A percentile compares a stretch with the other conserved stretches of the same genome.
These are phyloP conservation scores for Listrodromus nycthemerus DNA, from an alignment of 2,888 invertebrate genomes.

Conservation along the genomic window DNA sequence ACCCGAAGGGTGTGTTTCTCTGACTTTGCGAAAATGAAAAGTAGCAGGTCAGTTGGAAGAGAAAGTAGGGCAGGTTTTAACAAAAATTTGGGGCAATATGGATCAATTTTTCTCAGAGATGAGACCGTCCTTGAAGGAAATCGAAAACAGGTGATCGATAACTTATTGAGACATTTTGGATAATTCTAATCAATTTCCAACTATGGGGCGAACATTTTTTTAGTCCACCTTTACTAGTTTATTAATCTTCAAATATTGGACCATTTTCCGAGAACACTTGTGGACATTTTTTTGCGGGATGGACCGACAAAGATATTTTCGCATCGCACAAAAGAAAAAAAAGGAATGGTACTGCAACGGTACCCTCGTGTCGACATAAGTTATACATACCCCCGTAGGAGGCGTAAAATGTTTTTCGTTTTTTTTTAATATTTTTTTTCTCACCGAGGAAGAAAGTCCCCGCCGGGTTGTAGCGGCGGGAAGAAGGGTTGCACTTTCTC, in stretches of 20 bases:
- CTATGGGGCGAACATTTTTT: too few relatives aligned
- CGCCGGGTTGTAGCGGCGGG: background rate
- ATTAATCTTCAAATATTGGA: too few relatives aligned
- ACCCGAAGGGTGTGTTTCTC: background rate
- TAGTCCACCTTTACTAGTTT: too few relatives aligned
- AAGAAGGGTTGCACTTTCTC: slow-evolving; percentile 59
- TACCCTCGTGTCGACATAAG: slow-evolving; percentile 48
- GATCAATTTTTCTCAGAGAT: too few relatives aligned
- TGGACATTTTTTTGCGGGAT: background rate
- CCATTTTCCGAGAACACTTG: too few relatives aligned
- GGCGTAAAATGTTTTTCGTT: slow-evolving; percentile 35
- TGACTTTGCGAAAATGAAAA: background rate
- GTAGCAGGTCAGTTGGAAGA: too few relatives aligned
- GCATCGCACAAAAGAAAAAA: background rate
- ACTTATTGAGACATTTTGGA: too few relatives aligned
- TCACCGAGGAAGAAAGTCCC: slow-evolving; percentile 43
- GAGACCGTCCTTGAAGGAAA: too few relatives aligned
- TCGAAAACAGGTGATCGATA: too few relatives aligned
- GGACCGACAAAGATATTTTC: background rate
- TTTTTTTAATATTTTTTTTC: slow-evolving; percentile 20
- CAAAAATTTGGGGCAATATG: too few relatives aligned
- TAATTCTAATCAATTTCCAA: too few relatives aligned
- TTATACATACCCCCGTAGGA: slow-evolving; percentile 49
- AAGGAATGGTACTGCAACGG: slow-evolving; percentile 39
- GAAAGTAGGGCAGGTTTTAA: background rate